A percentile compares a stretch with the other conserved stretches of the same genome.
Evolutionary conservation across 30 jellyfish, hydroid and myxozoan genomes (phyloP).

Genomic region (Clytia hemisphaerica): DNA sequence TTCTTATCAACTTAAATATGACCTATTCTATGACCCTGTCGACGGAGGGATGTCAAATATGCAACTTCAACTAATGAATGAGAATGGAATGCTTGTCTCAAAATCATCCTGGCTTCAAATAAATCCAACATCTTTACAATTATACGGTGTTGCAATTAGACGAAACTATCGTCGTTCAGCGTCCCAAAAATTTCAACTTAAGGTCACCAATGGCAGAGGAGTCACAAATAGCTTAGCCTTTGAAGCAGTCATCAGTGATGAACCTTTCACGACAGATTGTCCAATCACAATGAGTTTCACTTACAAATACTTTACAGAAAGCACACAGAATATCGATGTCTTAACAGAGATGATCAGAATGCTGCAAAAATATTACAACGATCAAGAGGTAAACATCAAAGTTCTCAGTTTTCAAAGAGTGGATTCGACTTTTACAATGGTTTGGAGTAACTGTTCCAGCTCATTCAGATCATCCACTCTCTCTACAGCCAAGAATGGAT

Average conservation of each 20-base stretch:
- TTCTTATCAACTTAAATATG: conserved; percentile 30
- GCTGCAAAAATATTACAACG: conserved; percentile 39
- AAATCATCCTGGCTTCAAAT: conserved; percentile 54
- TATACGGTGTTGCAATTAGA: conserved; percentile 37
- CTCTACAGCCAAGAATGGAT: conserved; percentile 58
- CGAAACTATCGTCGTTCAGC: background rate
- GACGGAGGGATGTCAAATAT: conserved; percentile 56
- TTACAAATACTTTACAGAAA: conserved; percentile 15
- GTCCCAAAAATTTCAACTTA: conserved; percentile 12
- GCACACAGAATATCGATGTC: conserved; percentile 43
- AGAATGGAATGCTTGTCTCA: conserved; percentile 31
- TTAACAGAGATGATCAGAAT: conserved; percentile 32
- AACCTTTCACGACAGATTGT: conserved; percentile 38
- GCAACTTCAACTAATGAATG: conserved; percentile 35
- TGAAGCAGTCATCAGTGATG: background rate
- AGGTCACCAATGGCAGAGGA: conserved; percentile 65
- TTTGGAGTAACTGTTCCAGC: conserved; percentile 84
- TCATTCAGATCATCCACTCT: conserved; percentile 40
- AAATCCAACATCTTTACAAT: conserved; percentile 57
- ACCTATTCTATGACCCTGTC: conserved; percentile 56
- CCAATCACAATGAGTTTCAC: conserved; percentile 28
- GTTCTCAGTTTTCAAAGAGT: conserved; percentile 43
- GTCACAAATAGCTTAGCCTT: background rate
- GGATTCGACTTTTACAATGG: conserved; percentile 11
- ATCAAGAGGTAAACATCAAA: conserved; percentile 23